Evolutionary conservation across 2,888 invertebrate species (phyloP), one percentile per base, ranked within the genome.

Genomic region (Hypselothyrea guttata): DNA sequence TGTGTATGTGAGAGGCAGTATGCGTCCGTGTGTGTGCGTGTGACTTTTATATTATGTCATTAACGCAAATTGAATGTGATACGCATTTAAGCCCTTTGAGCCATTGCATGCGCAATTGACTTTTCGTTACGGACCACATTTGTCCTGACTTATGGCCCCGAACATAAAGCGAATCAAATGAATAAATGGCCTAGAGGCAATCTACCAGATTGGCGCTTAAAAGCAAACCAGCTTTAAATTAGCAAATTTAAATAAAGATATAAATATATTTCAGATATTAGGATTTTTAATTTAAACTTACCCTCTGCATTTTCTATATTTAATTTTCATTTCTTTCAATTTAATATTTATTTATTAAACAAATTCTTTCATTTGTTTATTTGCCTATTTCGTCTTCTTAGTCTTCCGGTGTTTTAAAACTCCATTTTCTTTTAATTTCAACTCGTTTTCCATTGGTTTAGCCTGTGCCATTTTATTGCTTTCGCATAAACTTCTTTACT

Each of bases 21-120:
- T 28, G 30, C 40, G 12, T 35, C 30, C 31, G 38, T 27, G 34
- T 27, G 64, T 9, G 46, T 40, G 62, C 22, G 37, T 44, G 47
- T 78, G 71, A 76, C 75, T 79, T n/a, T 82, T 83, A 75, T 73
- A 78, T 84, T 69, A 84, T 75, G 71, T 73, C 85, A 81, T 81
- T 81, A 82, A 85, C 81, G 67, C 76, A 82, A 82, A 82, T 82
- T 85, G 81, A 82, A 82, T 83, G 78, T 77, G 77, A 71, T 78
- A 71, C 76, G 71, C 74, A 64, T 60, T 69, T 78, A 71, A 76
- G 72, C 75, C 75, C 56, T 71, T 70, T 60, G 51, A 76, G 66
- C 85, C 83, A 49, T 79, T 81, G 85, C 83, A 84, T 73, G 79
- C 73, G 63, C 85, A 82, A 81, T 81, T 81, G 85, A 78, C 67